phyloP scores from a whole-genome alignment of 2,888 invertebrate species.

The Drosophila tripunctata region DNA sequence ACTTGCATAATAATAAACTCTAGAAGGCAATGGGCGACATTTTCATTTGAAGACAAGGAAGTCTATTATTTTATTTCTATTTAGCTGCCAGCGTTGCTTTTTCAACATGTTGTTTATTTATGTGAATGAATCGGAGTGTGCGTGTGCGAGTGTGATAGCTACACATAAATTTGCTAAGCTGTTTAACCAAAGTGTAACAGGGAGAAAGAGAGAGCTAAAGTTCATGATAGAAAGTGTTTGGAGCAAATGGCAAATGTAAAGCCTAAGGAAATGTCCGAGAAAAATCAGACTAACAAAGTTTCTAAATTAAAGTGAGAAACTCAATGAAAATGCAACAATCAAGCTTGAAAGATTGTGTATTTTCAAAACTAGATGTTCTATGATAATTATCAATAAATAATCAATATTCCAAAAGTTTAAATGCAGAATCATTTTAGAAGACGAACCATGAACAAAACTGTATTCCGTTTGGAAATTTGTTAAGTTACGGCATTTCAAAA shows the following conservation, averaged over 20 bases:
- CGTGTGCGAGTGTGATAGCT: conserved; percentile 39
- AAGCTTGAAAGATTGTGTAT: background rate
- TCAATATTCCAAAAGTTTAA: too few species aligned
- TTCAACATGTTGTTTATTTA: conserved; percentile 66
- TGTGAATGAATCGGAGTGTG: conserved; percentile 58
- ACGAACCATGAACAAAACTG: too few species aligned
- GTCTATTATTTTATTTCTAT: conserved; percentile 72
- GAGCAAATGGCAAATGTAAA: conserved; percentile 30
- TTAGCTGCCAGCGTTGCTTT: conserved; percentile 39
- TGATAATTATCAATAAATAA: too few species aligned
- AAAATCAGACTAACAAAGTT: conserved; percentile 1
- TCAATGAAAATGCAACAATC: conserved; percentile 3
- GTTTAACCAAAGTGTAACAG: conserved; percentile 28
- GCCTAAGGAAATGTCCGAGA: conserved; percentile 52
- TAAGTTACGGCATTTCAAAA: too few species aligned
- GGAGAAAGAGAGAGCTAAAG: conserved; percentile 5
- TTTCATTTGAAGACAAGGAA: conserved; percentile 64
- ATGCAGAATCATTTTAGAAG: too few species aligned
- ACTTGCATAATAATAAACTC: conserved; percentile 71
- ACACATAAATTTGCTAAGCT: conserved; percentile 67
- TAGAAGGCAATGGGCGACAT: conserved; percentile 72
- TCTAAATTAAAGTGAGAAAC: conserved; percentile 2
- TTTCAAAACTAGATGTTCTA: too few species aligned
- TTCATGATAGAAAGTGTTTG: conserved; percentile 40
- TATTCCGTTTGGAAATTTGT: too few species aligned